Conservation (phyloP, 1,140 invertebrate species). For the Dolichoris vasculosae region DNA sequence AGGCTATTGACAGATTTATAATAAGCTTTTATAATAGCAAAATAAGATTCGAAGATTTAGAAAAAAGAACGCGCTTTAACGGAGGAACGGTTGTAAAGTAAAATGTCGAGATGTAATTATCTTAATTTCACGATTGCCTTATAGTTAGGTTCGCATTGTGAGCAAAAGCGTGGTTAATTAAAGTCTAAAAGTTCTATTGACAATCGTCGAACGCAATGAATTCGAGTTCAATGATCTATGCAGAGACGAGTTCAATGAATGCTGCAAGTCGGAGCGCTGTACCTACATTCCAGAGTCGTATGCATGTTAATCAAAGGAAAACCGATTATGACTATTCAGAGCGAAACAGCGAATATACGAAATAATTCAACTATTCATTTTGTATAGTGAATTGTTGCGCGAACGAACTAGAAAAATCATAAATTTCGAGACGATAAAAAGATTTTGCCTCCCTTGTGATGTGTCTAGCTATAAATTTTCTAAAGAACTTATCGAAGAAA, state of each 20-base stretch:
- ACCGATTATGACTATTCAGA: not conserved
- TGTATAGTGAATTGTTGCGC: not conserved
- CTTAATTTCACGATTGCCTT: not conserved
- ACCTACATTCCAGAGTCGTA: not conserved
- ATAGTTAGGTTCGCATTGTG: not conserved
- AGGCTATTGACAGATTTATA: too few relatives aligned
- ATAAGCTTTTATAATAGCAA: too few relatives aligned
- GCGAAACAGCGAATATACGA: not conserved
- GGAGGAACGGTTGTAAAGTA: not conserved
- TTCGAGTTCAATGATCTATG: constrained; percentile 58
- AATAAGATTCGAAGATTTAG: too few relatives aligned
- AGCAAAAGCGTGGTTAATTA: constrained; percentile 8
- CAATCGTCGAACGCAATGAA: constrained; percentile 42
- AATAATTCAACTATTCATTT: not conserved
- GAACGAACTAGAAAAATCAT: too few relatives aligned
- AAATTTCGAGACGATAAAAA: too few relatives aligned
- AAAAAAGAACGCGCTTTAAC: not conserved
- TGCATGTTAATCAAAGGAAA: not conserved
- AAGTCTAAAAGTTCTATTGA: constrained; percentile 35
- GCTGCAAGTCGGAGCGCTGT: not conserved
- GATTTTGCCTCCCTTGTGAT: too few relatives aligned
- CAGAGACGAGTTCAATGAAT: constrained; percentile 42
- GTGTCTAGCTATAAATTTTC: too few relatives aligned
- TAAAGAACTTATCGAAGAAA: too few relatives aligned
- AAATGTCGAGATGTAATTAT: not conserved